A percentile compares a stretch with the other conserved stretches of the same genome.
Conservation (phyloP, 2,888 invertebrate genomes). For the Pilophorus perplexus region DNA sequence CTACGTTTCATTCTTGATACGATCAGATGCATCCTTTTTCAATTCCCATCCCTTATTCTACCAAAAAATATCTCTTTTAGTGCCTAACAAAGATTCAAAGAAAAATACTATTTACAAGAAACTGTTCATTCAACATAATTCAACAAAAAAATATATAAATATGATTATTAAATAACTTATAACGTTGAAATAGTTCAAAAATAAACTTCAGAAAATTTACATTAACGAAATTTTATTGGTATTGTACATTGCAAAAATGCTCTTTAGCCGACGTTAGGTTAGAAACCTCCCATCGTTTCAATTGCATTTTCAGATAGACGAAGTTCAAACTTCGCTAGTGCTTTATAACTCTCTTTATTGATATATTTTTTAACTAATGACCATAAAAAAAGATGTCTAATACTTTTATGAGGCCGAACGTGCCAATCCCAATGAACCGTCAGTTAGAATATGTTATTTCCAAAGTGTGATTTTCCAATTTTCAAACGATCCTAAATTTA, state of each 20-base stretch:
- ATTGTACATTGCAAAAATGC: constrained; percentile 1
- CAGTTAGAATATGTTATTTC: too few relatives aligned
- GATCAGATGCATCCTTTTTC: neutral
- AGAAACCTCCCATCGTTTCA: too few relatives aligned
- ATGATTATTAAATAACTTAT: constrained; percentile 9
- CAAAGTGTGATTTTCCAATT: too few relatives aligned
- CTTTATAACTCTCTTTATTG: too few relatives aligned
- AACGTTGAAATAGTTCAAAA: neutral
- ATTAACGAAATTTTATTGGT: neutral
- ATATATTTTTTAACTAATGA: constrained; percentile 9
- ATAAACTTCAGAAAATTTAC: constrained; percentile 21
- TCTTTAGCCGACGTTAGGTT: neutral
- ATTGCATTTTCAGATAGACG: too few relatives aligned
- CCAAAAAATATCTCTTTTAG: neutral
- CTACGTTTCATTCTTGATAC: neutral
- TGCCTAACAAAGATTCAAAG: neutral
- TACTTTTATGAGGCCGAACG: too few relatives aligned
- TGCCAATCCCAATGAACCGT: constrained; percentile 1
- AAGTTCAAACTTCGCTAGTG: too few relatives aligned
- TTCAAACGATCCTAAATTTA: too few relatives aligned
- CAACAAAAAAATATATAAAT: constrained; percentile 9
- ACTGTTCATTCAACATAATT: constrained; percentile 1
- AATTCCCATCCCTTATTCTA: neutral
- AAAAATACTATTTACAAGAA: constrained; percentile 8
- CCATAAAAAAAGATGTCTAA: constrained; percentile 14